Evolutionary conservation across 2,888 invertebrate genomes (phyloP), one percentile per base, ranked within the genome.

Genomic region (Oscheius sp.): DNA sequence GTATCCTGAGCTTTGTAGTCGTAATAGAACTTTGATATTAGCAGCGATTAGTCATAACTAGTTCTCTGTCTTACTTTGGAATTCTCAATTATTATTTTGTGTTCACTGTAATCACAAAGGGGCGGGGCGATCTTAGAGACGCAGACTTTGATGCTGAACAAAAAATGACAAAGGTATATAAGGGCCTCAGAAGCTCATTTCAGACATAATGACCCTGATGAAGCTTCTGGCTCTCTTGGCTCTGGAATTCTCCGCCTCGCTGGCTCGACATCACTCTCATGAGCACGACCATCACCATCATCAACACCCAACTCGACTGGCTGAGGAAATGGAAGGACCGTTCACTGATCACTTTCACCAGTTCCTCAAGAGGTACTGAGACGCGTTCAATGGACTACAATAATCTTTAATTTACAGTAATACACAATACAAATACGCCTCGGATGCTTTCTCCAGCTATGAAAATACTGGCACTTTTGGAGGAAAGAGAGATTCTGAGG

Each of bases 401-500:
- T 29, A 33, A 55, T n/a, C 55, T 2, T 29, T 8, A 3, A 3
- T 17, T 17, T 46, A n/a, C n/a, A 65, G 46, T 12, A 39, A 65
- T 39, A 33, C 12, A 10, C 37, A 55, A 5, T 65, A 50, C 27
- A 17, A 46, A 15, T 69, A 64, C 31, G 8, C 48, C 3, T 34
- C 67, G 27, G 37, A 58, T 10, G 42, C 58, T 10, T 57, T 72
- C 34, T 25, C 39, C 4, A 50, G 39, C 8, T 72, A 70, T 37
- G 79, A 74, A 3, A 63, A 63, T 5, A 78, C 73, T 33, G 79
- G 79, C 37, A 72, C 75, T 8, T 79, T 79, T 31, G 79, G 79
- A 29, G 79, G 79, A n/a, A 73, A 71, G 45, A 66, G 66, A 73
- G 73, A 74, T 75, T 68, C 6, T 46, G 2, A 4, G 39, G 20